These are phyloP conservation scores for Drosophila infuscata DNA, from an alignment of 2,888 invertebrate species.

Conservation along the genomic window DNA sequence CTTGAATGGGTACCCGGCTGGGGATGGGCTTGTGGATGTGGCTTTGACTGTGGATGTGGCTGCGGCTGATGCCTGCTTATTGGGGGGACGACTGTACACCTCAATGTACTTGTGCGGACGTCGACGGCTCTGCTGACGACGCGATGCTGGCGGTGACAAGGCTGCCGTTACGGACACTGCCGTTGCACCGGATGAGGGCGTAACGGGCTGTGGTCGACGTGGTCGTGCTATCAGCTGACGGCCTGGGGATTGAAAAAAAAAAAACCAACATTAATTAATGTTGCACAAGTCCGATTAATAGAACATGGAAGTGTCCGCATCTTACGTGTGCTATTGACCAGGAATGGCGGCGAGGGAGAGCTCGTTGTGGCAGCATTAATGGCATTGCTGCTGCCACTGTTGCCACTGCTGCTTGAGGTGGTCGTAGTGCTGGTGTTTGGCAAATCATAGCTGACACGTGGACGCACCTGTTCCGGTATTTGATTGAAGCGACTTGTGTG, in stretches of 20 bases:
- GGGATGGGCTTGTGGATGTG: slow-evolving; percentile 29
- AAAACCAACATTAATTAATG: background rate
- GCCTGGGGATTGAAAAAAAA: slow-evolving; percentile 25
- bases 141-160: slow-evolving; percentile 44
- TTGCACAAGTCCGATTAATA: background rate
- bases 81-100: slow-evolving; percentile 81
- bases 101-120: slow-evolving; percentile 81
- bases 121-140: slow-evolving; percentile 78
- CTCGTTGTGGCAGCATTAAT: slow-evolving; percentile 26
- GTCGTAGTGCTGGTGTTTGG: slow-evolving; percentile 1
- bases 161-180: slow-evolving; percentile 31
- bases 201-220: slow-evolving; percentile 68
- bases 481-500: slow-evolving; percentile 83
- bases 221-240: slow-evolving; percentile 68
- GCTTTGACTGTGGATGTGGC: slow-evolving; percentile 34
- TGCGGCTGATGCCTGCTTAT: slow-evolving; percentile 31
- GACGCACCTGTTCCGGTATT: slow-evolving; percentile 69
- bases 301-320: background rate
- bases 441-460: slow-evolving; percentile 55
- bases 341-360: slow-evolving; percentile 12
- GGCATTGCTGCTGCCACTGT: slow-evolving; percentile 23
- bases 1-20: slow-evolving; percentile 38
- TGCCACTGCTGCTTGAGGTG: background rate
- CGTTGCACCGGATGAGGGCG: slow-evolving; percentile 59
- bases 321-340: slow-evolving; percentile 53